Conservation (phyloP, 2,113 vertebrate genomes). For the Grantiella picta region DNA sequence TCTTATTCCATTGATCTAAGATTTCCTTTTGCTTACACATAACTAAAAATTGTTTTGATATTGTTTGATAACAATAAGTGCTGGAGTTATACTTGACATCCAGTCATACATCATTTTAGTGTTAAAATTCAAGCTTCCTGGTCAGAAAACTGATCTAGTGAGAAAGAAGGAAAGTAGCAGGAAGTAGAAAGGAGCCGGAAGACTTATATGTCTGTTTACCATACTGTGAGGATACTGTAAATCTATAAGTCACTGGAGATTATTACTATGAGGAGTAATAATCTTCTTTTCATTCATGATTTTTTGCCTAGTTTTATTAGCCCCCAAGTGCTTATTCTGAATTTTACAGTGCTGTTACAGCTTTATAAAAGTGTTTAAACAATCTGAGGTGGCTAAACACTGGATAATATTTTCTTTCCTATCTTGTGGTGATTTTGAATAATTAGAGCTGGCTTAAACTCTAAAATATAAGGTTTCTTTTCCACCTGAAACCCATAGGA, state of each 20-base stretch:
- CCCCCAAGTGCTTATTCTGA: neutral
- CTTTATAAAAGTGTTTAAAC: neutral
- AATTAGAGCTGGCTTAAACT: neutral
- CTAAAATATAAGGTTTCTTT: neutral
- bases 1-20: neutral
- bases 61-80: neutral
- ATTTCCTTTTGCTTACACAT: neutral
- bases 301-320: neutral
- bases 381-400: neutral
- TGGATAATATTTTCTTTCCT: neutral
- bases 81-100: neutral
- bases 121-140: neutral
- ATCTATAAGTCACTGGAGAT: neutral
- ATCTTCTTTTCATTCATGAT: neutral
- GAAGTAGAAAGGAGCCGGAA: neutral
- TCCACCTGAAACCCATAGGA: neutral
- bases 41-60: neutral
- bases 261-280: neutral
- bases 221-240: neutral
- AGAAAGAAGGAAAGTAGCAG: neutral
- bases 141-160: neutral
- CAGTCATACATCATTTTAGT: neutral
- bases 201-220: neutral
- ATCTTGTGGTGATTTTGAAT: neutral
- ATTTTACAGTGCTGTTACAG: neutral